Evolutionary conservation across 2,888 invertebrate genomes (phyloP).

Genomic region (Liodrosophila aerea): DNA sequence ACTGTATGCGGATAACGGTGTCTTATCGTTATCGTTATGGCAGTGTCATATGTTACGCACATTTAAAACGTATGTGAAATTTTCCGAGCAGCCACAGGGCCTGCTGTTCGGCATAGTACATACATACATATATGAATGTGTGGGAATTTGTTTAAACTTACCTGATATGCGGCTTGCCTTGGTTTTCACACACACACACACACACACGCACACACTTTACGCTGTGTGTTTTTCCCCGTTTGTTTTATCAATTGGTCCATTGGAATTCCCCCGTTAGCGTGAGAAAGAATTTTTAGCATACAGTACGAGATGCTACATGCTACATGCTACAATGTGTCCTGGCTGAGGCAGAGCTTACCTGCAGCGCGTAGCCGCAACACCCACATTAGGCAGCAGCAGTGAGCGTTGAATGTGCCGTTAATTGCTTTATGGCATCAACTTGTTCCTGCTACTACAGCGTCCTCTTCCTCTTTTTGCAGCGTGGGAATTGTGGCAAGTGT

Average conservation of each 20-base stretch:
- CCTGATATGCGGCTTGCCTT: constrained; percentile 45
- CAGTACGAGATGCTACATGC: too few relatives aligned
- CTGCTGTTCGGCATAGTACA: background rate
- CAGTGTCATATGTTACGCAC: constrained; percentile 80
- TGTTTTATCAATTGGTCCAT: constrained; percentile 64
- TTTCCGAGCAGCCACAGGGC: constrained; percentile 46
- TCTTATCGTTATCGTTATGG: constrained; percentile 68
- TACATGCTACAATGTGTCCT: too few relatives aligned
- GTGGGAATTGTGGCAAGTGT: too few relatives aligned
- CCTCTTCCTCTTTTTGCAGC: constrained; percentile 26
- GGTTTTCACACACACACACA: constrained; percentile 52
- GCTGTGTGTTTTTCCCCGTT: constrained; percentile 56
- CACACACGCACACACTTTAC: too few relatives aligned
- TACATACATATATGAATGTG: constrained; percentile 4
- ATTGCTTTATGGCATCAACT: constrained; percentile 66
- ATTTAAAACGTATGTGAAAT: constrained; percentile 80
- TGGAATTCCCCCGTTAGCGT: constrained; percentile 74
- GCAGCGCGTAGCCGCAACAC: constrained; percentile 69
- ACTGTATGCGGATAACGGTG: constrained; percentile 13
- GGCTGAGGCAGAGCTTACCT: constrained; percentile 30
- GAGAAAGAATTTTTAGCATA: constrained; percentile 65
- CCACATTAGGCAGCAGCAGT: constrained; percentile 65
- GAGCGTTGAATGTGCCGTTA: constrained; percentile 57
- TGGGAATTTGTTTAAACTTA: constrained; percentile 59
- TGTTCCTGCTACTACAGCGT: constrained; percentile 1